Percentiles rank a stretch among this genome's conserved stretches.
These are phyloP conservation scores for Hyphantria cunea DNA, from an alignment of 1,140 invertebrate species.

Conservation along the genomic window DNA sequence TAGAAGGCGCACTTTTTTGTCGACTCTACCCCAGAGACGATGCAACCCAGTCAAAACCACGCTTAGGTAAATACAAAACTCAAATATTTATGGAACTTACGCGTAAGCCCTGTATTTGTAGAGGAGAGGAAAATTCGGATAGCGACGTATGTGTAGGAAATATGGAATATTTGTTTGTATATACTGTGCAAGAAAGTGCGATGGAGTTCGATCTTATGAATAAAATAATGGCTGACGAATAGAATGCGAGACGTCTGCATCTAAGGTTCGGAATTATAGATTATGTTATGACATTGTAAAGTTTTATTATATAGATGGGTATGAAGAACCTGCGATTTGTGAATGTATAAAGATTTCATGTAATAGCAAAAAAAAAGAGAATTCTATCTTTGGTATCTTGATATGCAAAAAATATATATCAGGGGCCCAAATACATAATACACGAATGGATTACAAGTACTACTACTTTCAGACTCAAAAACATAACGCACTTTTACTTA, in stretches of 20 bases:
- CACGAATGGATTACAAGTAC: too few species aligned
- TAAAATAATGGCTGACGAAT: slow-evolving; percentile 15
- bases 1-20: slow-evolving; percentile 8
- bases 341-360: too few species aligned
- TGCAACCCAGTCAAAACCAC: slow-evolving; percentile 29
- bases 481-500: too few species aligned
- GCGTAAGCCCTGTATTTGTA: slow-evolving; percentile 32
- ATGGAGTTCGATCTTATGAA: slow-evolving; percentile 18
- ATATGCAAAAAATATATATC: too few species aligned
- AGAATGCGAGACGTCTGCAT: not conserved
- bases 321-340: too few species aligned
- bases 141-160: slow-evolving; percentile 17
- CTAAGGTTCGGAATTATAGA: too few species aligned
- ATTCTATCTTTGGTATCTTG: too few species aligned
- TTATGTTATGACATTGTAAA: too few species aligned
- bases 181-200: slow-evolving; percentile 1
- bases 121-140: slow-evolving; percentile 25
- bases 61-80: slow-evolving; percentile 39
- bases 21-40: not conserved
- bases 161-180: slow-evolving; percentile 16
- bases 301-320: too few species aligned
- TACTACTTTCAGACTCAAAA: too few species aligned
- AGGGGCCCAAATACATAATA: too few species aligned
- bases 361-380: too few species aligned
- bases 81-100: slow-evolving; percentile 44